These are phyloP conservation scores for Platanista minor DNA, from an alignment of 2,113 vertebrate species.

Conservation along the genomic window DNA sequence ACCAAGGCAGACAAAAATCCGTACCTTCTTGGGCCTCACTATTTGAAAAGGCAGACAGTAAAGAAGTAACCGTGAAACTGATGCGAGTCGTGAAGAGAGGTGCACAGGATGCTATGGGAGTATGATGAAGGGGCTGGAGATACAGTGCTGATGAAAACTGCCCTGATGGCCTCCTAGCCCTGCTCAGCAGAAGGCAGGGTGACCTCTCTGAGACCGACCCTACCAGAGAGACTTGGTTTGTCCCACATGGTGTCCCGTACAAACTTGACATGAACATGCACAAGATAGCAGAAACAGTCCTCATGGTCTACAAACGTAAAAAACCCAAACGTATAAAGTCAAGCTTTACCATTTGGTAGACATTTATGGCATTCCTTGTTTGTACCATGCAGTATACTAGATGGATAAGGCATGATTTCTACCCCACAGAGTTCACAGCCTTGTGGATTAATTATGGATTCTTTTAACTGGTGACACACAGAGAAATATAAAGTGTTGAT, in stretches of 20 bases:
- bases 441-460: neutral
- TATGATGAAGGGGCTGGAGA: neutral
- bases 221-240: neutral
- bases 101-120: neutral
- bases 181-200: neutral
- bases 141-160: neutral
- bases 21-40: neutral
- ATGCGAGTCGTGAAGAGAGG: neutral
- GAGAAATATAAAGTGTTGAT: neutral
- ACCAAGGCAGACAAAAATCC: neutral
- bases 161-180: neutral
- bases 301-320: neutral
- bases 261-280: neutral
- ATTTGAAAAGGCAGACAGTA: neutral
- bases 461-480: neutral
- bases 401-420: neutral
- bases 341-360: neutral
- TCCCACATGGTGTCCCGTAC: neutral
- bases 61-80: neutral
- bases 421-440: neutral
- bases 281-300: neutral
- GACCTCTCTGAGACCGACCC: neutral
- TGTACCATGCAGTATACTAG: neutral
- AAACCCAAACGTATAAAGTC: neutral
- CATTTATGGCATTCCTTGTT: neutral